Evolutionary conservation across 2,888 invertebrate genomes (phyloP), one percentile per base, ranked within the genome.

Genomic region (Megaustenia siamemsis): DNA sequence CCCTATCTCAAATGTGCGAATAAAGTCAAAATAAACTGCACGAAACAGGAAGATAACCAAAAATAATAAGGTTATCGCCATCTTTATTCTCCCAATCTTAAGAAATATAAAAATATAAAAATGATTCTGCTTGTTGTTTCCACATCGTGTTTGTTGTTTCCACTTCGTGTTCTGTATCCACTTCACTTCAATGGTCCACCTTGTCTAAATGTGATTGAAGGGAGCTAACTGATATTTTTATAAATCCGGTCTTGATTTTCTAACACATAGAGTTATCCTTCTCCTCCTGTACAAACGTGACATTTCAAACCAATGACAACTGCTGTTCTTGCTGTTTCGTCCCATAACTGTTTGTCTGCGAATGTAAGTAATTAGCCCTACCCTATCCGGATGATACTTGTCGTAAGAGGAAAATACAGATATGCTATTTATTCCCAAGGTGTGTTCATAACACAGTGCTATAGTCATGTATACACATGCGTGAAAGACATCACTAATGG

Each of bases 31-130:
- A 78, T 60, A 78, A 78, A 78, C 56, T 1, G 28, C 32, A 21
- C 21, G 63, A 73, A n/a, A 63, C 49, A 40, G 43, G 60, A 21
- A 40, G 78, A 78, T 78, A 63, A 78, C n/a, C 24, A 32, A 63
- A n/a, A 63, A 63, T 66, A 78, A 78, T 66, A 66, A 66, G 63
- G 78, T 78, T 78, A 78, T 78, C 78, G 18, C 43, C 21, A 32
- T 63, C 66, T 35, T 38, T 18, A 40, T 78, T 63, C 63, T 10
- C 32, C n/a, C 43, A 78, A 66, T 32, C 56, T 28, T 66, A 24
- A 28, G 40, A 10, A 66, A 12, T n/a, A n/a, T n/a, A n/a, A n/a
- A 32, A 18, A 56, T n/a, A 1, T 38, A 43, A 38, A 60, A 77
- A 60, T 77, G 56, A 38, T 40, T 53, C 53, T 53, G 10, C 53